Conservation (phyloP, 1,140 invertebrate species). For the Caenorhabditis latens region DNA sequence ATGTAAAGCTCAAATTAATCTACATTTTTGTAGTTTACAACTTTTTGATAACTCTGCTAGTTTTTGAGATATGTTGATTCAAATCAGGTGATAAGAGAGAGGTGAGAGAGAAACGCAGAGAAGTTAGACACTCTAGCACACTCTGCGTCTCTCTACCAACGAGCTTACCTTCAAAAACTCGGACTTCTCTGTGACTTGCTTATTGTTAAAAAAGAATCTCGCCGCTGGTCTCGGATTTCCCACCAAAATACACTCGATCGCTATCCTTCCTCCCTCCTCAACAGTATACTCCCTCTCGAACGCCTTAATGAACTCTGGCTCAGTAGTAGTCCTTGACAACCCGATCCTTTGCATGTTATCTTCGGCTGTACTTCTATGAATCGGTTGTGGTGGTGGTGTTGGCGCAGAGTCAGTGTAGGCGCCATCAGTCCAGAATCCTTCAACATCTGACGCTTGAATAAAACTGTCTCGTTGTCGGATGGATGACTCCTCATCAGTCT, state of each 20-base stretch:
- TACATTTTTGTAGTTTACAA: no score
- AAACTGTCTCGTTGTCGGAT: conserved; percentile 42
- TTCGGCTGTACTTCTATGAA: conserved; percentile 59
- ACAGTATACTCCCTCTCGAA: conserved; percentile 77
- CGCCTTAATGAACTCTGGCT: conserved; percentile 75
- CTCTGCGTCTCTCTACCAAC: not conserved
- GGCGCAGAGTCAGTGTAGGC: conserved; percentile 65
- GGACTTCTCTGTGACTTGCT: conserved; percentile 77
- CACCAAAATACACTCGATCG: conserved; percentile 79
- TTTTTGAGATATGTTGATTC: no score
- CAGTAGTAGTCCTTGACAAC: conserved; percentile 68
- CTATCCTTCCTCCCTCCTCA: conserved; percentile 78
- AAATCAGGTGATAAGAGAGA: no score
- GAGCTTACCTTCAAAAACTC: conserved; percentile 74
- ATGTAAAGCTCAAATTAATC: no score
- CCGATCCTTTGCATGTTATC: conserved; percentile 64
- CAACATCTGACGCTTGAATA: conserved; percentile 58
- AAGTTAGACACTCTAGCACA: no score
- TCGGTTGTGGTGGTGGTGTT: conserved; percentile 67
- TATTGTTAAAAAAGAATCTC: conserved; percentile 80
- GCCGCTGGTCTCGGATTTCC: conserved; percentile 80
- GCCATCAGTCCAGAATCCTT: conserved; percentile 69
- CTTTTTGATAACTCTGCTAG: no score
- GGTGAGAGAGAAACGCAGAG: no score
- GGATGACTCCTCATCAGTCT: conserved; percentile 57